phyloP scores from a whole-genome alignment of 2,113 vertebrate genomes.

The Hippocampus zosterae region DNA sequence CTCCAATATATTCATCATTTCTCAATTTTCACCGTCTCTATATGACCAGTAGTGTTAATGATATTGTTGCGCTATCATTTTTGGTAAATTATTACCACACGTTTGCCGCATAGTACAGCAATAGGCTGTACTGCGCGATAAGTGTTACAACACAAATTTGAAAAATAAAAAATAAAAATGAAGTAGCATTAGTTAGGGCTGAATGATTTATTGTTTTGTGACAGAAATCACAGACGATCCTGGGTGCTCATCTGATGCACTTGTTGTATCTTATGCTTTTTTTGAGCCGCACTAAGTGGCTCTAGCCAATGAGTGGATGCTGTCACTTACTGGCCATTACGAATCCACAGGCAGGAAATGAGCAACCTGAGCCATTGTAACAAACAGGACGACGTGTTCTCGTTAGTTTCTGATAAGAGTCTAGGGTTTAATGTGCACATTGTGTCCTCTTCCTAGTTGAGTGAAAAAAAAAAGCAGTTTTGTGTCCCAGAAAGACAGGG shows the following conservation, averaged over 20 bases:
- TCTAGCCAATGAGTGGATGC: constrained; percentile 6
- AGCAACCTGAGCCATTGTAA: constrained; percentile 38
- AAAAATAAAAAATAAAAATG: too few species aligned
- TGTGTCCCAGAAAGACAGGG: constrained; percentile 2
- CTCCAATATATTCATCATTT: too few species aligned
- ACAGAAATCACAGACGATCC: too few species aligned
- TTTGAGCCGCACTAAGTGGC: not conserved
- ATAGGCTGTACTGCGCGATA: too few species aligned
- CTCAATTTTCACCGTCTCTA: too few species aligned
- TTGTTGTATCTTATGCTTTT: not conserved
- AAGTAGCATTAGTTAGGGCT: too few species aligned
- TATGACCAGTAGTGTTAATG: too few species aligned
- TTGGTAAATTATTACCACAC: too few species aligned
- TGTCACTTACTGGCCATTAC: constrained; percentile 31
- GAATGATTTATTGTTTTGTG: too few species aligned
- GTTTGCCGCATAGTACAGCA: too few species aligned
- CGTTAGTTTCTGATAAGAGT: constrained; percentile 36
- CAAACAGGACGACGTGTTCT: constrained; percentile 23
- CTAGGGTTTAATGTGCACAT: constrained; percentile 9
- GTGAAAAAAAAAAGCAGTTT: constrained; percentile 4
- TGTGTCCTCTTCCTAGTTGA: constrained; percentile 7
- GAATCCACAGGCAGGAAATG: constrained; percentile 38
- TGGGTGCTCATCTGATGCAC: not conserved
- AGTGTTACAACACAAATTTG: too few species aligned
- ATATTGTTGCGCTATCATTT: too few species aligned